Evolutionary conservation across 1,140 invertebrate species (phyloP).

Genomic region (Drosophila nigromelanica): DNA sequence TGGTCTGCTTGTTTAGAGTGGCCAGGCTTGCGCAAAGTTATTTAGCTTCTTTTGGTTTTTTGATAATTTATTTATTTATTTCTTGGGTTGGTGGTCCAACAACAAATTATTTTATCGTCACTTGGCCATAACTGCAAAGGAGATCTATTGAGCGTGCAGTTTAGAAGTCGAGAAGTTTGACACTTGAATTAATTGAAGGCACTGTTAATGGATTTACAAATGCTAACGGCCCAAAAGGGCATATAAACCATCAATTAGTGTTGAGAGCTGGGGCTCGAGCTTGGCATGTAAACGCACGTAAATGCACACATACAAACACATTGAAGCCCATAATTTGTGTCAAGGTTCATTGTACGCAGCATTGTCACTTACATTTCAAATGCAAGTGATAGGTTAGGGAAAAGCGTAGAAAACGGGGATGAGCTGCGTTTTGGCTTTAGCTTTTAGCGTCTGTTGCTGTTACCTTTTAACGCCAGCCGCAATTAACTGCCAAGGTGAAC

Average conservation of each 20-base stretch:
- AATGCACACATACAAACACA: conserved; percentile 9
- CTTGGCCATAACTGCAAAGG: background rate
- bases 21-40: conserved; percentile 57
- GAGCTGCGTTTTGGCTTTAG: conserved; percentile 23
- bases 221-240: conserved; percentile 22
- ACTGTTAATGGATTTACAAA: conserved; percentile 30
- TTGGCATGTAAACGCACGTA: background rate
- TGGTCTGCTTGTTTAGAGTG: conserved; percentile 62
- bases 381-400: conserved; percentile 40
- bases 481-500: conserved; percentile 71
- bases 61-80: conserved; percentile 37
- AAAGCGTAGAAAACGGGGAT: background rate
- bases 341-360: conserved; percentile 65
- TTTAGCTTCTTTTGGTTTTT: conserved; percentile 36
- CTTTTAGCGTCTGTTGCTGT: conserved; percentile 29
- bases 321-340: conserved; percentile 49
- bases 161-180: conserved; percentile 4
- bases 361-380: conserved; percentile 47
- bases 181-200: conserved; percentile 30
- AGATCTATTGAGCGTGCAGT: conserved; percentile 6
- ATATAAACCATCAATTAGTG: conserved; percentile 63
- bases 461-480: conserved; percentile 60
- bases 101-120: conserved; percentile 14
- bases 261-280: conserved; percentile 28
- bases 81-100: conserved; percentile 1